Evolutionary conservation across 2,797 vertebrate species (phyloP).

Genomic region (Gastrophryne carolinensis): DNA sequence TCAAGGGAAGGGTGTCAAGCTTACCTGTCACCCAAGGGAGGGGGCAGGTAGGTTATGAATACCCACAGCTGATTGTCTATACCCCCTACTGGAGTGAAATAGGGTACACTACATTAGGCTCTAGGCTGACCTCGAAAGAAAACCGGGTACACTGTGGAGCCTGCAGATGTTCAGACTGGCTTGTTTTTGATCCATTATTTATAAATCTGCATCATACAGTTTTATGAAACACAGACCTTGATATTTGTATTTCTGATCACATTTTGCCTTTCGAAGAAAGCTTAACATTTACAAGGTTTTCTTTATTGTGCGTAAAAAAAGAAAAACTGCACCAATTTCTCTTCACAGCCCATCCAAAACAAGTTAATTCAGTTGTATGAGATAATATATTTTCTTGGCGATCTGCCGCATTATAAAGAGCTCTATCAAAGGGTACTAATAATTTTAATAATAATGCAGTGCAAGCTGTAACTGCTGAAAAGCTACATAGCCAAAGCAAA

Average conservation of each 20-base stretch:
- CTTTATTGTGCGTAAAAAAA: not conserved
- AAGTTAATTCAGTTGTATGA: constrained; percentile 16
- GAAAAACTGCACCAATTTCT: constrained; percentile 14
- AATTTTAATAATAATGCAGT: constrained; percentile 48
- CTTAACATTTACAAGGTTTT: constrained; percentile 32
- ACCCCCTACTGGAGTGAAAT: too few relatives aligned
- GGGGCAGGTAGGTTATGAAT: too few relatives aligned
- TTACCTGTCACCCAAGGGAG: too few relatives aligned
- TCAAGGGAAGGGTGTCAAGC: too few relatives aligned
- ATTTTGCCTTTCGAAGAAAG: constrained; percentile 36
- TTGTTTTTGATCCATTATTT: too few relatives aligned
- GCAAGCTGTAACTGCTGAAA: constrained; percentile 46
- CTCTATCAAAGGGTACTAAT: constrained; percentile 37
- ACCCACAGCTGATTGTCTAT: too few relatives aligned
- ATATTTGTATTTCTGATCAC: not conserved
- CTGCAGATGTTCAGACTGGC: too few relatives aligned
- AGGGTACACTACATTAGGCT: too few relatives aligned
- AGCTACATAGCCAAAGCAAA: constrained; percentile 48
- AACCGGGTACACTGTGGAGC: too few relatives aligned
- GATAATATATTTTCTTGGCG: constrained; percentile 31
- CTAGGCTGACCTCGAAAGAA: too few relatives aligned
- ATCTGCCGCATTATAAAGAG: constrained; percentile 35
- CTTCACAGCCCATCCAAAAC: constrained; percentile 29
- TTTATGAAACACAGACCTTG: too few relatives aligned
- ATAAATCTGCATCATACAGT: too few relatives aligned